These are phyloP conservation scores for Aspidiotus destructor DNA, from an alignment of 2,888 invertebrate species.

Conservation along the genomic window DNA sequence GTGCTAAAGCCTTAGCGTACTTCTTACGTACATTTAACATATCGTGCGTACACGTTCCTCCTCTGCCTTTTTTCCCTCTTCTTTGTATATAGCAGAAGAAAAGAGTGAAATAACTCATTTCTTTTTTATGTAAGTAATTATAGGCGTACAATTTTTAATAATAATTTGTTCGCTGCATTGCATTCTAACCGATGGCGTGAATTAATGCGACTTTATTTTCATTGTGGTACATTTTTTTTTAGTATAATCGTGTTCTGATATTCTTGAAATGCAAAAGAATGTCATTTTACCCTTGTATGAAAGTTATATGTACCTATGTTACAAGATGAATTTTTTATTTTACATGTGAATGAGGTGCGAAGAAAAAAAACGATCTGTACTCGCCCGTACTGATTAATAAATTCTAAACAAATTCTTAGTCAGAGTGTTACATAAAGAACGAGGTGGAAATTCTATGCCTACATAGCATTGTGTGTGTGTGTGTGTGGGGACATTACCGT, in stretches of 20 bases:
- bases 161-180: constrained; percentile 7
- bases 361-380: neutral
- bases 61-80: too few species aligned
- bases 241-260: constrained; percentile 15
- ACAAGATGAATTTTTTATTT: neutral
- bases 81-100: too few species aligned
- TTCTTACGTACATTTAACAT: neutral
- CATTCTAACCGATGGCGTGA: constrained; percentile 21
- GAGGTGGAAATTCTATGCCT: too few species aligned
- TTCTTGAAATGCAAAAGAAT: constrained; percentile 7
- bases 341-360: neutral
- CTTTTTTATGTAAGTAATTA: constrained; percentile 14
- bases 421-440: too few species aligned
- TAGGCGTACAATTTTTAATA: constrained; percentile 19
- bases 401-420: neutral
- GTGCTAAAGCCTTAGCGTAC: constrained; percentile 13
- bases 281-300: neutral
- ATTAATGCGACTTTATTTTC: constrained; percentile 17
- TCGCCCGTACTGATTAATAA: neutral
- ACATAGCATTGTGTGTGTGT: too few species aligned
- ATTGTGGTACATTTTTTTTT: constrained; percentile 16
- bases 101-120: neutral
- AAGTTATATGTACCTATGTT: too few species aligned
- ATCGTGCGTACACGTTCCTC: neutral
- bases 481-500: neutral